A percentile compares a stretch with the other conserved stretches of the same genome.
phyloP scores from a whole-genome alignment of 2,888 invertebrate species.

The Drepanosiphum platanoidis region DNA sequence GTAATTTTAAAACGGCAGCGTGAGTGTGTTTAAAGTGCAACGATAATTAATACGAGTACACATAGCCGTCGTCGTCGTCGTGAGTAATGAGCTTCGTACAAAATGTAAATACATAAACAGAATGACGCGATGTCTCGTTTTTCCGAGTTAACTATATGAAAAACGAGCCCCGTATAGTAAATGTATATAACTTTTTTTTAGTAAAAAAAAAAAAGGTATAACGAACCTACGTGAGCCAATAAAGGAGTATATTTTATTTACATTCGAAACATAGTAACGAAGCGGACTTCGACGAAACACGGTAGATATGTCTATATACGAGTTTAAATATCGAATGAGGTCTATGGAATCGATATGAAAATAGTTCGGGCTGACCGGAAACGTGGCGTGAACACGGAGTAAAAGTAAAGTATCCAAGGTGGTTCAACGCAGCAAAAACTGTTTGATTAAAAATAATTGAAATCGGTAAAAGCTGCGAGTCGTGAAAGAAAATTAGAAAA shows the following conservation, averaged over 20 bases:
- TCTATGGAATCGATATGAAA: background rate
- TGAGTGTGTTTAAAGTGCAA: background rate
- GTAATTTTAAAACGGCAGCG: background rate
- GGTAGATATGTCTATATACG: background rate
- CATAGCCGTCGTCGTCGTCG: too few species aligned
- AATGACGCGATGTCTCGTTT: too few species aligned
- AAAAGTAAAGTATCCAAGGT: too few species aligned
- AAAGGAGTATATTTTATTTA: background rate
- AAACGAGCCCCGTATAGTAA: too few species aligned
- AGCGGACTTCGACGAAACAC: background rate
- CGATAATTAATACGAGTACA: too few species aligned
- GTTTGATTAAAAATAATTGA: background rate
- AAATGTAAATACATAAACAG: too few species aligned
- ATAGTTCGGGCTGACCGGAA: background rate
- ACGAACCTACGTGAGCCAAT: background rate
- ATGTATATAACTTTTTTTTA: too few species aligned
- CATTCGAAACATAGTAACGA: background rate
- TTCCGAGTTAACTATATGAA: too few species aligned
- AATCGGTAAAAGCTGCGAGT: background rate
- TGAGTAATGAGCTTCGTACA: too few species aligned
- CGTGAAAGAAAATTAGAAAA: too few species aligned
- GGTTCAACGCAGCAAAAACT: too few species aligned
- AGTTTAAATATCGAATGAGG: background rate
- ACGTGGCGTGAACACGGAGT: too few species aligned
- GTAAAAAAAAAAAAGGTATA: background rate